phyloP scores from a whole-genome alignment of 2,888 invertebrate genomes.

The Ophonus ardosiacus region DNA sequence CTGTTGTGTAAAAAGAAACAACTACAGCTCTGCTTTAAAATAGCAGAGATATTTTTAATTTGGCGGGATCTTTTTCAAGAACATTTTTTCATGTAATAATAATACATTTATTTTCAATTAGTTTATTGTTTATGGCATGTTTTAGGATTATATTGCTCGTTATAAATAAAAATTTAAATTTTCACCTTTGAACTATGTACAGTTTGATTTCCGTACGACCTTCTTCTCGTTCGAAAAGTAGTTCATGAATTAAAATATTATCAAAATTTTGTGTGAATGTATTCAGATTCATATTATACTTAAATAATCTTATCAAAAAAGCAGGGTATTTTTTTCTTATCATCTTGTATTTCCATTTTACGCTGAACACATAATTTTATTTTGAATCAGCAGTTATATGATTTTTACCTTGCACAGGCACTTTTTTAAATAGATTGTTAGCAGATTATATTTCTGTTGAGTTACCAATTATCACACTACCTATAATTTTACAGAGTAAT shows the following conservation, averaged over 20 bases:
- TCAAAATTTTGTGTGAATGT: neutral
- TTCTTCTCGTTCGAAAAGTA: slow-evolving; percentile 15
- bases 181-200: slow-evolving; percentile 12
- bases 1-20: slow-evolving; percentile 4
- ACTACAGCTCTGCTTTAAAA: slow-evolving; percentile 1
- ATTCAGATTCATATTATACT: neutral
- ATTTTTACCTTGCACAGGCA: slow-evolving; percentile 10
- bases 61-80: slow-evolving; percentile 21
- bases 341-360: slow-evolving; percentile 17
- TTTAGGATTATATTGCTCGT: neutral
- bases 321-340: slow-evolving; percentile 5
- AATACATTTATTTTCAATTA: neutral
- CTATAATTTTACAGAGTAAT: slow-evolving; percentile 2
- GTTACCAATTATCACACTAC: slow-evolving; percentile 12
- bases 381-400: neutral
- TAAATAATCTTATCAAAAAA: slow-evolving; percentile 21
- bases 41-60: slow-evolving; percentile 31
- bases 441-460: slow-evolving; percentile 29
- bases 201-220: neutral
- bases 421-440: slow-evolving; percentile 5
- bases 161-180: slow-evolving; percentile 10
- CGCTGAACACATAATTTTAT: slow-evolving; percentile 1
- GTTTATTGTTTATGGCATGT: neutral
- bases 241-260: slow-evolving; percentile 5
- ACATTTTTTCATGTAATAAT: neutral